These are phyloP conservation scores for Melanotaenia boesemani DNA, from an alignment of 2,797 vertebrate species.

Conservation along the genomic window DNA sequence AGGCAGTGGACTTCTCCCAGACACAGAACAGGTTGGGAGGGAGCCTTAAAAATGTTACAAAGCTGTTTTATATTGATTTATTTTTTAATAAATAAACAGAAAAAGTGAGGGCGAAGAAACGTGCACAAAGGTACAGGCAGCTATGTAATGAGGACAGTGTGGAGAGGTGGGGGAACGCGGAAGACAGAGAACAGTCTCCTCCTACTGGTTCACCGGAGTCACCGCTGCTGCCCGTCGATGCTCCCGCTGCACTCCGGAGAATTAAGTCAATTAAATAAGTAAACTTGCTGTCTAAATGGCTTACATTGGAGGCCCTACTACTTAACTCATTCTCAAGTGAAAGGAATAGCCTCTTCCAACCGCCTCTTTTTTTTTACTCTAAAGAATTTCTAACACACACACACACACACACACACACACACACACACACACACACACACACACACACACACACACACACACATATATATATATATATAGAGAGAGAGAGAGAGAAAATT, in stretches of 20 bases:
- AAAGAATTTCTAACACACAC: too few species aligned
- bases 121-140: constrained; percentile 14
- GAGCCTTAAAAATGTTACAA: constrained; percentile 10
- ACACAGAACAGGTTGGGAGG: neutral
- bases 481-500: too few species aligned
- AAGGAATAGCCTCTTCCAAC: too few species aligned
- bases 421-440: too few species aligned
- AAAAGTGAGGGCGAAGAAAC: constrained; percentile 12
- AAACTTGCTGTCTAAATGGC: neutral
- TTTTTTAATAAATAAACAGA: neutral
- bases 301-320: neutral
- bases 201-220: constrained; percentile 53
- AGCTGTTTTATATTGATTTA: constrained; percentile 17
- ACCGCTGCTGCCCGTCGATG: neutral
- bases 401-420: too few species aligned
- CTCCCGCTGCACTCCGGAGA: neutral
- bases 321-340: too few species aligned
- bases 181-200: constrained; percentile 67
- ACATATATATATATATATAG: too few species aligned
- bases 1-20: constrained; percentile 51
- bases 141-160: constrained; percentile 35
- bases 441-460: too few species aligned
- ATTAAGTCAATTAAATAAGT: too few species aligned
- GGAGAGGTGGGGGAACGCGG: constrained; percentile 59
- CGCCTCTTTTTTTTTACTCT: too few species aligned